Evolutionary conservation across 2,888 invertebrate genomes (phyloP).

Genomic region (Dryobota labecula): DNA sequence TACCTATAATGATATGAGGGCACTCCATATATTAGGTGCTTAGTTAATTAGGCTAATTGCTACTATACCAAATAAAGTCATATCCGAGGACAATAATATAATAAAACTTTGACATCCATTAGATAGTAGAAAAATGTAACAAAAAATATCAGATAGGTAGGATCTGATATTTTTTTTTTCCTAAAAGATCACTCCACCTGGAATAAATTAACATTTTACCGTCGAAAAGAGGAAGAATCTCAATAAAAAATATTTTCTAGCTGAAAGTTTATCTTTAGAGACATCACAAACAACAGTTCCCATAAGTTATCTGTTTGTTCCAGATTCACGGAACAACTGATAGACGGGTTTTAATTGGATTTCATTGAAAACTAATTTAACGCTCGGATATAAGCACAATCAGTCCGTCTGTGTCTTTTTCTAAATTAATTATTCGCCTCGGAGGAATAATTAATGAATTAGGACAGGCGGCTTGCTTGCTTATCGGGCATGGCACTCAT

Average conservation of each 20-base stretch:
- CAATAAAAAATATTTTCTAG: conserved; percentile 5
- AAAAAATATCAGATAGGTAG: no score
- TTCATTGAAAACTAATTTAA: conserved; percentile 41
- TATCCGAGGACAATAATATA: not conserved
- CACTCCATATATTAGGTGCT: not conserved
- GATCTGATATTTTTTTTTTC: not conserved
- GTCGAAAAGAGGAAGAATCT: not conserved
- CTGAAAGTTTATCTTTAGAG: conserved; percentile 6
- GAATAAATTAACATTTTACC: conserved; percentile 5
- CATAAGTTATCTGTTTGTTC: conserved; percentile 43
- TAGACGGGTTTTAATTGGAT: conserved; percentile 54
- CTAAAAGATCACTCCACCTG: not conserved
- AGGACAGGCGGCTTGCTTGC: not conserved
- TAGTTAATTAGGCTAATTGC: not conserved
- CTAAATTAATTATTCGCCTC: conserved; percentile 7
- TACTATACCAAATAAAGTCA: not conserved
- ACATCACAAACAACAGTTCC: conserved; percentile 41
- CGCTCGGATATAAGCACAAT: conserved; percentile 31
- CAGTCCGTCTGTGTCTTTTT: conserved; percentile 24
- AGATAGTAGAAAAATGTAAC: no score
- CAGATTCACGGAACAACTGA: conserved; percentile 45
- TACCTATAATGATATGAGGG: not conserved
- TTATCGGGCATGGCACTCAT: not conserved
- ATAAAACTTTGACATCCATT: no score
- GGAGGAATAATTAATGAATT: no score